These are phyloP conservation scores for Lateolabrax maculatus DNA, from an alignment of 2,797 vertebrate genomes.

Conservation along the genomic window DNA sequence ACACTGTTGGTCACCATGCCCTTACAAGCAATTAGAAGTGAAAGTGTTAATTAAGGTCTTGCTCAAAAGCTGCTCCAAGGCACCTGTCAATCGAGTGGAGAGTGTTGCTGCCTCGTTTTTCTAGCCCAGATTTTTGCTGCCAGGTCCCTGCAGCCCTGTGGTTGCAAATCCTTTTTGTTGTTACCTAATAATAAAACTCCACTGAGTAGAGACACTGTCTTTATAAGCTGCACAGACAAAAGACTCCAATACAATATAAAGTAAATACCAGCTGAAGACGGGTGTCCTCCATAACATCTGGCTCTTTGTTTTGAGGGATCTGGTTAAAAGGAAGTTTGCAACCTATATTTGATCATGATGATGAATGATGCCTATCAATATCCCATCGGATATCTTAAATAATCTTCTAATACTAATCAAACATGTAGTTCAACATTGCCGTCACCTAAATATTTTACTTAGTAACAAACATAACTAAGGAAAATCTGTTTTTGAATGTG, in stretches of 20 bases:
- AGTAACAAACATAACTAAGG: not conserved
- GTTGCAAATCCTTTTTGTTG: conserved; percentile 6
- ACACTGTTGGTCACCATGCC: conserved; percentile 4
- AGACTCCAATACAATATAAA: not conserved
- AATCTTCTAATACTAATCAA: not conserved
- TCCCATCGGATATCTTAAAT: not conserved
- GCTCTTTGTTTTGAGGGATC: not conserved
- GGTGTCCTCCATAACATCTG: not conserved
- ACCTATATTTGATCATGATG: not conserved
- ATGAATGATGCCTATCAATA: not conserved
- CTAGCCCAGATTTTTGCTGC: conserved; percentile 10
- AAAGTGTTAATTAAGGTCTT: conserved; percentile 46
- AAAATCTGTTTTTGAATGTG: conserved; percentile 3
- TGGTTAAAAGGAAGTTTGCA: not conserved
- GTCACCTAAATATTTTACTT: not conserved
- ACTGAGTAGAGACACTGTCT: not conserved
- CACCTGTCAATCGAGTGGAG: conserved; percentile 34
- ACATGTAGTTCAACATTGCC: not conserved
- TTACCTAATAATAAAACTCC: conserved; percentile 5
- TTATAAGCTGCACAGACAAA: not conserved
- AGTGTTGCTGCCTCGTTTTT: conserved; percentile 9
- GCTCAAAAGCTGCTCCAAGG: conserved; percentile 22
- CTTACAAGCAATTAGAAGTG: conserved; percentile 31
- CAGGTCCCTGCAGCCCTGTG: conserved; percentile 21
- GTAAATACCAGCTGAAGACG: not conserved